Conservation (phyloP, 2,113 vertebrate genomes). For the Corythoichthys haematopterus region DNA sequence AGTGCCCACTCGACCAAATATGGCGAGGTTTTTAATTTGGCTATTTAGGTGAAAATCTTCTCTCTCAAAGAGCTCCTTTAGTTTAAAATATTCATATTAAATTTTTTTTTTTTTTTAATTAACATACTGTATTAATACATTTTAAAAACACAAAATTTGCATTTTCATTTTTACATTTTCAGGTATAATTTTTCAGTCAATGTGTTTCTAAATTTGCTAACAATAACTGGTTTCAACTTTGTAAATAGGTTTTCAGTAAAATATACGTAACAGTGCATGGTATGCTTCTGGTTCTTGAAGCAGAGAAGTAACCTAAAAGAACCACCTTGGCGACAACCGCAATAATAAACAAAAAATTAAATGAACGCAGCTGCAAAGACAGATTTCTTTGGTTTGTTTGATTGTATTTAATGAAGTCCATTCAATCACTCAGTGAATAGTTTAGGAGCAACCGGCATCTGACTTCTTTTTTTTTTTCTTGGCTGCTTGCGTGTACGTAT, state of each 20-base stretch:
- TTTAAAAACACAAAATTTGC: no score
- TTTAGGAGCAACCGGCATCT: background rate
- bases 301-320: background rate
- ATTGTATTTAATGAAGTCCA: background rate
- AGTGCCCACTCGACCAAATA: no score
- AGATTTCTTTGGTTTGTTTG: background rate
- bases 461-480: slow-evolving; percentile 16
- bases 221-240: background rate
- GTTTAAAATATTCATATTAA: no score
- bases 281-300: background rate
- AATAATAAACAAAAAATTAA: background rate
- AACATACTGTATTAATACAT: no score
- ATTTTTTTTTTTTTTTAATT: no score
- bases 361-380: background rate
- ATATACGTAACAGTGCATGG: background rate
- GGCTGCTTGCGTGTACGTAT: slow-evolving; percentile 1
- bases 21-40: no score
- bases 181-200: background rate
- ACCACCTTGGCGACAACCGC: background rate
- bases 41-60: no score
- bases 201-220: background rate
- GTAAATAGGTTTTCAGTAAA: background rate
- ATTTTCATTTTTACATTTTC: no score
- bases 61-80: no score
- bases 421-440: background rate